A percentile compares a stretch with the other conserved stretches of the same genome.
These are phyloP conservation scores for Drosophila fuyamai DNA, from an alignment of 1,140 invertebrate species.

Conservation along the genomic window DNA sequence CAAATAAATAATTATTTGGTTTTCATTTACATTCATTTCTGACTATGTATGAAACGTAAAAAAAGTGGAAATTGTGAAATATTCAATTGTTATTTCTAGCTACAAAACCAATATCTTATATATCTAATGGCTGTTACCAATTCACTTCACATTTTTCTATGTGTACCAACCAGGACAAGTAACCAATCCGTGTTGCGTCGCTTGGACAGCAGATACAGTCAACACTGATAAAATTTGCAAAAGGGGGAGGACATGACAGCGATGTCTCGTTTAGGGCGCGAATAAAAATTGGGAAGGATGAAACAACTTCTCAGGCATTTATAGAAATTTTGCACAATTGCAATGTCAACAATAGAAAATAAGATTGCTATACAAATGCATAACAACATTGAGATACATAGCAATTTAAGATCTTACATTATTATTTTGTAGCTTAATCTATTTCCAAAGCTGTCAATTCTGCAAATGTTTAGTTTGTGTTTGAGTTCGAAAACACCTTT, in stretches of 20 bases:
- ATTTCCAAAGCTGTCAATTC: too few species aligned
- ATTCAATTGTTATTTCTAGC: too few species aligned
- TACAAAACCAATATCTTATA: too few species aligned
- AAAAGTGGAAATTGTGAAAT: too few species aligned
- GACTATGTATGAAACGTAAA: too few species aligned
- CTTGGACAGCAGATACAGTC: conserved; percentile 49
- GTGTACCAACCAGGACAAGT: conserved; percentile 14
- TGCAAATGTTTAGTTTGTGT: too few species aligned
- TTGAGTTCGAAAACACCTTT: background rate
- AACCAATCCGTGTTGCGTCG: conserved; percentile 48
- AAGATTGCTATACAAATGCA: background rate
- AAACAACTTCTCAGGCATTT: conserved; percentile 44
- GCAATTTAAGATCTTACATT: too few species aligned
- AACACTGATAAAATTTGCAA: conserved; percentile 47
- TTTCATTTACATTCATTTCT: too few species aligned
- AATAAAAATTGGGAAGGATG: background rate
- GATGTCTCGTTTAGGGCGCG: conserved; percentile 32
- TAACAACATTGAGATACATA: background rate
- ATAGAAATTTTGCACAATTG: conserved; percentile 64
- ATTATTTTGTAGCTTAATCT: too few species aligned
- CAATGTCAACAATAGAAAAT: conserved; percentile 25
- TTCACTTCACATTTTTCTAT: background rate
- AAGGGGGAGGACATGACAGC: conserved; percentile 26
- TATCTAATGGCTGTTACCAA: too few species aligned
- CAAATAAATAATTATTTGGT: too few species aligned